These are phyloP conservation scores for Amblyornis subalaris DNA, from an alignment of 2,113 vertebrate genomes.

Conservation along the genomic window DNA sequence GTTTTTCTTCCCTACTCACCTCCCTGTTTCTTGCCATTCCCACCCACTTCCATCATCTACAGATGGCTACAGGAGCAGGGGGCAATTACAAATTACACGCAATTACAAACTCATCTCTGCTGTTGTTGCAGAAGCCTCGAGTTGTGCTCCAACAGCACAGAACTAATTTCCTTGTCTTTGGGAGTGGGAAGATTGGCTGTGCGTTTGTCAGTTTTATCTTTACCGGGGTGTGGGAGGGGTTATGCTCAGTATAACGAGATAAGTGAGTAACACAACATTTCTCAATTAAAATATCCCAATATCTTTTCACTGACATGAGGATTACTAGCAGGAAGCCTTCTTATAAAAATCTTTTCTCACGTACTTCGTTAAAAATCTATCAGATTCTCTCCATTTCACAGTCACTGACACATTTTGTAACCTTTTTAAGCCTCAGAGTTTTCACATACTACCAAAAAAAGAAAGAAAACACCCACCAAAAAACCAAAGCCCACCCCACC, in stretches of 20 bases:
- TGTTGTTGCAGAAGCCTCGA: background rate
- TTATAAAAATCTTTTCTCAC: background rate
- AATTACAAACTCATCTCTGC: background rate
- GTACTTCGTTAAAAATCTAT: background rate
- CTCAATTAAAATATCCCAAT: background rate
- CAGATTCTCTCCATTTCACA: background rate
- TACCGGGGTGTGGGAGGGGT: background rate
- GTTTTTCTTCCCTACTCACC: background rate
- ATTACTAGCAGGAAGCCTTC: background rate
- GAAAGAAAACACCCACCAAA: background rate
- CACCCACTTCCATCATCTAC: background rate
- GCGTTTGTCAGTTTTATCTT: background rate
- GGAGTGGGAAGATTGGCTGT: background rate
- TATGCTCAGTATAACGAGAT: background rate
- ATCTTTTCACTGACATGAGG: background rate
- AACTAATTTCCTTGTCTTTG: background rate
- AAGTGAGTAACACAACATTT: background rate
- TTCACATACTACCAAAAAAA: background rate
- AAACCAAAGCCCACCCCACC: background rate
- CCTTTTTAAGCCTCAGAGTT: background rate
- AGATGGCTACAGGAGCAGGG: background rate
- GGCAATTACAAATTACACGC: background rate
- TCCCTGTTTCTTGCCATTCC: background rate
- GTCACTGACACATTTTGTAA: background rate
- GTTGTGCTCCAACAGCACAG: background rate